Conservation (phyloP, 2,888 invertebrate genomes). For the Cheiracanthium punctorium region DNA sequence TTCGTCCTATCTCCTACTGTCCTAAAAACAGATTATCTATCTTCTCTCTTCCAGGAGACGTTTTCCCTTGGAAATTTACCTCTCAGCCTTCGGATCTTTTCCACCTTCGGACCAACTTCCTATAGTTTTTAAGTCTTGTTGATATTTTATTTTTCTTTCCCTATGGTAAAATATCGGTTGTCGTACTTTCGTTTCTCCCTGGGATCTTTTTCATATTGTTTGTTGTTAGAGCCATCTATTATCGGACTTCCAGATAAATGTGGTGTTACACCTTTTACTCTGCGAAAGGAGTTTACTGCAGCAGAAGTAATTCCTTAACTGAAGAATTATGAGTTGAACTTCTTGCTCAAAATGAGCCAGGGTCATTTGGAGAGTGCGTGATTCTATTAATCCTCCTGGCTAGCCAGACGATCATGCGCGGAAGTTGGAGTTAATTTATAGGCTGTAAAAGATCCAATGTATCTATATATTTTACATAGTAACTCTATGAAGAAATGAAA, state of each 20-base stretch:
- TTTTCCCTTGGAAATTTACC: background rate
- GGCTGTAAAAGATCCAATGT: too few species aligned
- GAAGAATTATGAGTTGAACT: slow-evolving; percentile 16
- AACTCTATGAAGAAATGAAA: too few species aligned
- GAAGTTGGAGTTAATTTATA: too few species aligned
- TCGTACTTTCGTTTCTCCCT: slow-evolving; percentile 56
- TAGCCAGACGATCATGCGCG: background rate
- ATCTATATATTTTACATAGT: too few species aligned
- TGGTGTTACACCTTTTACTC: slow-evolving; percentile 8
- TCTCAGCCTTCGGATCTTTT: background rate
- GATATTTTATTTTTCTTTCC: slow-evolving; percentile 11
- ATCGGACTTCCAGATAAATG: slow-evolving; percentile 50
- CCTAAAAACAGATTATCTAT: background rate
- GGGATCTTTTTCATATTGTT: slow-evolving; percentile 34
- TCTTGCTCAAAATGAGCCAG: background rate
- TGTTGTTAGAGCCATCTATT: slow-evolving; percentile 58
- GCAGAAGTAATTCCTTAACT: slow-evolving; percentile 27
- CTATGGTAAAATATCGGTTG: slow-evolving; percentile 56
- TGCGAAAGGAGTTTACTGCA: slow-evolving; percentile 12
- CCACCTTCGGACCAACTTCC: background rate
- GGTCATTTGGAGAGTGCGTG: slow-evolving; percentile 2
- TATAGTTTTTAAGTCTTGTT: slow-evolving; percentile 12
- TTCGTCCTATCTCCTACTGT: too few species aligned
- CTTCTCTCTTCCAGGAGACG: background rate
- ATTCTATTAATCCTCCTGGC: background rate